phyloP scores from a whole-genome alignment of 2,797 vertebrate genomes.

The Ibycter americanus region DNA sequence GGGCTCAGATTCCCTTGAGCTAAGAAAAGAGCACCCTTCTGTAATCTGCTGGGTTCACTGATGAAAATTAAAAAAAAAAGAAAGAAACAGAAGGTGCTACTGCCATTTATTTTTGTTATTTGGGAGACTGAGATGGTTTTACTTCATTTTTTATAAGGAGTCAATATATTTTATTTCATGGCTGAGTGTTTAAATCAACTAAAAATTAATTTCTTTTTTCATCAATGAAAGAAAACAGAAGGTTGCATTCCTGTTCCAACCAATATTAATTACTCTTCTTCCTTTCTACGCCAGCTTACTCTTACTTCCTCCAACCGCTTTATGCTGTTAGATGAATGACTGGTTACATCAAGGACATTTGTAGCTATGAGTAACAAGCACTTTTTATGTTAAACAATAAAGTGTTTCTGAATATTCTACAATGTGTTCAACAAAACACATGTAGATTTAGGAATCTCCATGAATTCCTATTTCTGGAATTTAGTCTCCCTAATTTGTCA shows the following conservation, averaged over 20 bases:
- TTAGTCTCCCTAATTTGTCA: neutral
- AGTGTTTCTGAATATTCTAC: neutral
- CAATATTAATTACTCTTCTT: neutral
- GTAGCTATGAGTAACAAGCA: neutral
- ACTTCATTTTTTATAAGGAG: neutral
- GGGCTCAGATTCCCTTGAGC: neutral
- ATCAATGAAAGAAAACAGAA: neutral
- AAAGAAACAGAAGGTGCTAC: neutral
- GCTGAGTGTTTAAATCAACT: neutral
- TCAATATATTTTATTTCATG: neutral
- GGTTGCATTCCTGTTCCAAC: neutral
- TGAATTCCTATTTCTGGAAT: neutral
- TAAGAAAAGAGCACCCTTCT: neutral
- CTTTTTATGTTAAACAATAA: neutral
- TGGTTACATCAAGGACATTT: neutral
- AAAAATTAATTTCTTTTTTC: neutral
- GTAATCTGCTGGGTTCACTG: neutral
- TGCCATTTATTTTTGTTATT: neutral
- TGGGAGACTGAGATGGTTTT: neutral
- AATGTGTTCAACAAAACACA: neutral
- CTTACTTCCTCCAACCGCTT: neutral
- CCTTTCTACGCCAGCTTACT: neutral
- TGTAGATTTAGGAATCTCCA: neutral
- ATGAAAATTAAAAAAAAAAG: neutral
- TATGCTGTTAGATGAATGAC: neutral